phyloP scores from a whole-genome alignment of 2,797 vertebrate species.

The Sparidentex hasta region DNA sequence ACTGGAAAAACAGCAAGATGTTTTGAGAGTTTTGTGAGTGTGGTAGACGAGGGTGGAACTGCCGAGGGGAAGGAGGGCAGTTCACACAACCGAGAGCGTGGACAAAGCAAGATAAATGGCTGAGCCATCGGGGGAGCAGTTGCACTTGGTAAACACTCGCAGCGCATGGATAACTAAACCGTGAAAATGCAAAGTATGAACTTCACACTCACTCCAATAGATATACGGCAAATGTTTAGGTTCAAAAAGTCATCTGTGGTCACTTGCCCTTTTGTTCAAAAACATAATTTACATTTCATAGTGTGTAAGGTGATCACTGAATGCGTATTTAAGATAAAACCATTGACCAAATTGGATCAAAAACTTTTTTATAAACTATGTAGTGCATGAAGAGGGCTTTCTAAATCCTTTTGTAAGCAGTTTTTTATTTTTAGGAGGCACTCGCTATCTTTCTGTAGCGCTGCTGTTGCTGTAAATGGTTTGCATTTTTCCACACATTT shows the following conservation, averaged over 20 bases:
- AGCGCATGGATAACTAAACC: background rate
- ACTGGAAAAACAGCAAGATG: constrained; percentile 69
- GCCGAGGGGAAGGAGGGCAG: background rate
- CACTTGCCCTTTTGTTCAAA: background rate
- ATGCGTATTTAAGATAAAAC: background rate
- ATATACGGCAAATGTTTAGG: background rate
- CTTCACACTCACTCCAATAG: background rate
- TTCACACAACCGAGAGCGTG: constrained; percentile 9
- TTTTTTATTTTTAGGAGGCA: background rate
- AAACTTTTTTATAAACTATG: background rate
- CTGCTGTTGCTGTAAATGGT: constrained; percentile 6
- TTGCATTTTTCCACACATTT: constrained; percentile 12
- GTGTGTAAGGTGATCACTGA: background rate
- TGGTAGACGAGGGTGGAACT: constrained; percentile 43
- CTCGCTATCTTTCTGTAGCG: background rate
- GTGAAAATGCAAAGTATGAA: constrained; percentile 10
- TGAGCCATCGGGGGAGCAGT: background rate
- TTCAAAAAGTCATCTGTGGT: background rate
- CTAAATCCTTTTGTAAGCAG: background rate
- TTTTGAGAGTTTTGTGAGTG: constrained; percentile 42
- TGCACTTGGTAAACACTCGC: constrained; percentile 6
- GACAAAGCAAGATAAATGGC: constrained; percentile 24
- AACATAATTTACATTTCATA: background rate
- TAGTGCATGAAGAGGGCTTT: background rate
- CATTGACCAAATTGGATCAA: background rate